Conservation (phyloP, 1,140 invertebrate genomes). For the Nasonia giraulti region DNA sequence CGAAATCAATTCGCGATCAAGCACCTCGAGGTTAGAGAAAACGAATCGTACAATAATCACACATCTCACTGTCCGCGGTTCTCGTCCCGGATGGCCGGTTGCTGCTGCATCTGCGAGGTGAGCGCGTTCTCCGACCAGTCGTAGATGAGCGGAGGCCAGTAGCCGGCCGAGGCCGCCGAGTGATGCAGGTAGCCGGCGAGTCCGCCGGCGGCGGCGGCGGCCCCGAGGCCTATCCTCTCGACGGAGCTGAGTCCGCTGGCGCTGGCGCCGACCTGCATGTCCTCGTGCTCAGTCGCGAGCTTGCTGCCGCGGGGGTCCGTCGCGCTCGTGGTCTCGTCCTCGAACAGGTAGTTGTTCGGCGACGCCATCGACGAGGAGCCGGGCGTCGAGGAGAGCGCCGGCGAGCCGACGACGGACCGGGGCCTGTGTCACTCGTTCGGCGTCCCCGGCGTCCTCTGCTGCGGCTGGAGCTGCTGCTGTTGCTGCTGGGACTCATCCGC, state of each 20-base stretch:
- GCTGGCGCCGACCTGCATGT: conserved; percentile 30
- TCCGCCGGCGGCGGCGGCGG: conserved; percentile 55
- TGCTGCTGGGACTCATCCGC: conserved; percentile 23
- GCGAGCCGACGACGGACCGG: conserved; percentile 69
- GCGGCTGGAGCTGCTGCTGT: conserved; percentile 53
- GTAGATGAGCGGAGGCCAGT: conserved; percentile 71
- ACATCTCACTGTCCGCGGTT: conserved; percentile 28
- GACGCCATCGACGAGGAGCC: conserved; percentile 67
- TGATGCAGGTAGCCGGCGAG: conserved; percentile 71
- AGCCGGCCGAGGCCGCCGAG: conserved; percentile 63
- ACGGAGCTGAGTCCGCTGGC: conserved; percentile 38
- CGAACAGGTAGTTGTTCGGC: conserved; percentile 69
- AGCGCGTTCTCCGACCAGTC: conserved; percentile 71
- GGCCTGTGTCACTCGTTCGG: conserved; percentile 72
- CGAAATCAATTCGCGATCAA: background rate
- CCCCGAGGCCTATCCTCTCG: conserved; percentile 46
- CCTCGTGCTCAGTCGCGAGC: conserved; percentile 60
- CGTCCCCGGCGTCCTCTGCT: conserved; percentile 36
- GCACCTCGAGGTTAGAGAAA: background rate
- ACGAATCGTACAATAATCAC: background rate
- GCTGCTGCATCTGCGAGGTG: conserved; percentile 59
- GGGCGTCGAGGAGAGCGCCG: conserved; percentile 70
- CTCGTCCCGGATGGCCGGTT: background rate
- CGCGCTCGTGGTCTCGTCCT: conserved; percentile 63
- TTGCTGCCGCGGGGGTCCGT: conserved; percentile 60